Conservation (phyloP, 1,140 invertebrate genomes). For the Sinonovacula constricta region DNA sequence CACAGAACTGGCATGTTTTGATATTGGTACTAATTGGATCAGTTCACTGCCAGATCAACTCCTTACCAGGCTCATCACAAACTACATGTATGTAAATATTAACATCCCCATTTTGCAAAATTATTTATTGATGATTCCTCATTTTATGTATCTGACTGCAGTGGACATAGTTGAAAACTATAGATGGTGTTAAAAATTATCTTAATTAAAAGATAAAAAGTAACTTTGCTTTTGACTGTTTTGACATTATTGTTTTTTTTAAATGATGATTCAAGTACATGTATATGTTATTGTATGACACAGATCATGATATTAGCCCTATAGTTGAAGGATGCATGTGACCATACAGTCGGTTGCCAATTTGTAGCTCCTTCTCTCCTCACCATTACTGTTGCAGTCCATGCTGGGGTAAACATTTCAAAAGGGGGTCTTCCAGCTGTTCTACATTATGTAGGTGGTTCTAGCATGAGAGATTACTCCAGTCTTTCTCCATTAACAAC, state of each 20-base stretch:
- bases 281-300: too few species aligned
- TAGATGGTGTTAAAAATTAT: neutral
- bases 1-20: neutral
- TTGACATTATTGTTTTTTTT: neutral
- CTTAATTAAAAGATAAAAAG: neutral
- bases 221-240: neutral
- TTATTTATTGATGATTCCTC: neutral
- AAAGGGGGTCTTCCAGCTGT: too few species aligned
- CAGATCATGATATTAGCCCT: too few species aligned
- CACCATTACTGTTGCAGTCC: too few species aligned
- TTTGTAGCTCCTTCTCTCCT: too few species aligned
- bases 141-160: neutral
- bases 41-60: neutral
- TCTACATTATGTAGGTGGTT: too few species aligned
- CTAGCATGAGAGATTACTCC: too few species aligned
- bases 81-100: neutral
- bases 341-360: too few species aligned
- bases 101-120: neutral
- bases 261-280: too few species aligned
- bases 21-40: neutral
- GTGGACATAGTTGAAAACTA: neutral
- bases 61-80: neutral
- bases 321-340: too few species aligned
- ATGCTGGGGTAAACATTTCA: too few species aligned
- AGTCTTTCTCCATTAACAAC: too few species aligned